Percentiles rank a stretch among this genome's conserved stretches.
Conservation (phyloP, 1,140 invertebrate species). For the Formica selysi region DNA sequence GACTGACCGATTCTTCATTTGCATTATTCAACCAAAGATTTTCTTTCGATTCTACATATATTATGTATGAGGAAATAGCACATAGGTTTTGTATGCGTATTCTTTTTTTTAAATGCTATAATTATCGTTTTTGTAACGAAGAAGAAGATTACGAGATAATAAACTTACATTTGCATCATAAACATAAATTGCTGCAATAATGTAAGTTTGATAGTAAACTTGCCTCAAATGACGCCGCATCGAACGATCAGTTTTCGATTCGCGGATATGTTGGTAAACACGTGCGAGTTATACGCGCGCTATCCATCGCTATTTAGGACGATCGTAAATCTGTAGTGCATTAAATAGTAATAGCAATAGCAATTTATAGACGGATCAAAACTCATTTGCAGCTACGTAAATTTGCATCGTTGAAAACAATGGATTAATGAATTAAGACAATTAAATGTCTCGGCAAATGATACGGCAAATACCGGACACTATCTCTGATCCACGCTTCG, state of each 20-base stretch:
- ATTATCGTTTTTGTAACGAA: neutral
- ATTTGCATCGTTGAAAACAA: conserved; percentile 80
- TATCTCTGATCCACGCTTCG: conserved; percentile 11
- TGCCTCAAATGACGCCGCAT: neutral
- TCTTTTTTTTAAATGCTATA: neutral
- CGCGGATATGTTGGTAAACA: conserved; percentile 1
- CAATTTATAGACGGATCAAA: conserved; percentile 76
- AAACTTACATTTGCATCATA: conserved; percentile 28
- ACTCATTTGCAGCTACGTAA: conserved; percentile 69
- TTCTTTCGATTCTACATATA: neutral
- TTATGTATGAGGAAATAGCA: neutral
- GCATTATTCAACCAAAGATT: conserved; percentile 2
- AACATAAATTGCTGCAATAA: neutral
- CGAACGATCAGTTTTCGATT: neutral
- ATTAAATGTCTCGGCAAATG: conserved; percentile 14
- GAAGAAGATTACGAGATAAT: conserved; percentile 32
- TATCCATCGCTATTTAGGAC: conserved; percentile 39
- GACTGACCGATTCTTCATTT: neutral
- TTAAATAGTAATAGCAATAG: conserved; percentile 71
- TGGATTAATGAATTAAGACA: conserved; percentile 72
- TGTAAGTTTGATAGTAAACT: neutral
- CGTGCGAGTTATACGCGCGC: neutral
- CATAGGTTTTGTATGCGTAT: too few species aligned
- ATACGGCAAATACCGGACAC: conserved; percentile 38
- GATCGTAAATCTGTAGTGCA: conserved; percentile 30